These are phyloP conservation scores for Crotalus helleri DNA, from an alignment of 2,113 vertebrate species.

Conservation along the genomic window DNA sequence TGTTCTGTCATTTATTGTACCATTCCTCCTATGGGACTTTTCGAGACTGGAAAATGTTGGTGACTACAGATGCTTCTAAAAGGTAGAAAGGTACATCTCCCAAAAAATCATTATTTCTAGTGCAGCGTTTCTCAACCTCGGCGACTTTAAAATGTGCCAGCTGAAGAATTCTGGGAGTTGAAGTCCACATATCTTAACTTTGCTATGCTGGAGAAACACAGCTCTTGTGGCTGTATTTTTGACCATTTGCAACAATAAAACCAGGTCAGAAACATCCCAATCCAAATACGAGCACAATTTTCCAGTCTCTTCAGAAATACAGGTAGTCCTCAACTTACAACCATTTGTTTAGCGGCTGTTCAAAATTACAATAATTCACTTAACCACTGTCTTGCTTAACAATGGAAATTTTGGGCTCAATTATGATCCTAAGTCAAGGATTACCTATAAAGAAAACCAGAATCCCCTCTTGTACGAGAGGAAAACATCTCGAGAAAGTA, in stretches of 20 bases:
- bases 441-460: neutral
- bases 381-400: neutral
- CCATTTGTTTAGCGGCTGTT: neutral
- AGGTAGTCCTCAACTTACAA: neutral
- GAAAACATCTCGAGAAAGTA: neutral
- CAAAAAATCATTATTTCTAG: neutral
- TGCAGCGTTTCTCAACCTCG: neutral
- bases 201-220: neutral
- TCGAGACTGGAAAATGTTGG: neutral
- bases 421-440: neutral
- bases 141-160: neutral
- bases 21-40: neutral
- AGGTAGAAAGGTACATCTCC: neutral
- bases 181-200: neutral
- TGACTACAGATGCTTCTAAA: neutral
- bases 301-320: neutral
- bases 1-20: neutral
- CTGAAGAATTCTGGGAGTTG: neutral
- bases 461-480: neutral
- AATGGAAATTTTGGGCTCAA: neutral
- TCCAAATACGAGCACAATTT: neutral
- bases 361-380: neutral
- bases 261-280: neutral
- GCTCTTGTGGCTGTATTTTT: neutral
- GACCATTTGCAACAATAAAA: neutral